Conservation (phyloP, 2,888 invertebrate species). For the Seira ritae region DNA sequence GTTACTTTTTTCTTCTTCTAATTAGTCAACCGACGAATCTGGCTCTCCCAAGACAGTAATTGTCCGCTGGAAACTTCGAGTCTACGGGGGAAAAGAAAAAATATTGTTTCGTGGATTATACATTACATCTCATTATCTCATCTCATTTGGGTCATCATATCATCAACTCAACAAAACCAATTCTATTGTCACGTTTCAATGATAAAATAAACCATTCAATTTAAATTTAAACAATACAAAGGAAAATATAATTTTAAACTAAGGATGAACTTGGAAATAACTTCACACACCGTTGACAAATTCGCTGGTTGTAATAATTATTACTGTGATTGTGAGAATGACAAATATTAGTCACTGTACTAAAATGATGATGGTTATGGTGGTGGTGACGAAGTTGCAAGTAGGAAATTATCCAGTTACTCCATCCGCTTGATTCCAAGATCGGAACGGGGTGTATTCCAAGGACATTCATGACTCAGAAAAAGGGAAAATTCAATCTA, state of each 20-base stretch:
- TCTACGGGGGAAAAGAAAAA: background rate
- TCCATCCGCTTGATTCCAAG: slow-evolving; percentile 18
- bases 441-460: background rate
- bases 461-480: slow-evolving; percentile 28
- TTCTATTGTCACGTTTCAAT: no score
- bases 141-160: no score
- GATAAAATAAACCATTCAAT: background rate
- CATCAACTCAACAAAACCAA: no score
- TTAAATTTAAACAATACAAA: no score
- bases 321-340: background rate
- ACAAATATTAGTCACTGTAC: no score
- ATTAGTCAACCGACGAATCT: no score
- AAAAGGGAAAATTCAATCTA: background rate
- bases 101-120: no score
- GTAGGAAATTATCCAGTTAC: slow-evolving; percentile 7
- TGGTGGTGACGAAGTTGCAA: slow-evolving; percentile 3
- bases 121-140: no score
- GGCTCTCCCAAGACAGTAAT: background rate
- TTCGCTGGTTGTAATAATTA: background rate
- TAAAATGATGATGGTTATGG: background rate
- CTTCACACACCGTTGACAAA: no score
- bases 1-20: no score
- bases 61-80: background rate
- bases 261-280: no score
- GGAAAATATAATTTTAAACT: no score